Base-by-base conservation (phyloP, 2,113 vertebrate genomes). In the Erythrocercus mccallii region DNA sequence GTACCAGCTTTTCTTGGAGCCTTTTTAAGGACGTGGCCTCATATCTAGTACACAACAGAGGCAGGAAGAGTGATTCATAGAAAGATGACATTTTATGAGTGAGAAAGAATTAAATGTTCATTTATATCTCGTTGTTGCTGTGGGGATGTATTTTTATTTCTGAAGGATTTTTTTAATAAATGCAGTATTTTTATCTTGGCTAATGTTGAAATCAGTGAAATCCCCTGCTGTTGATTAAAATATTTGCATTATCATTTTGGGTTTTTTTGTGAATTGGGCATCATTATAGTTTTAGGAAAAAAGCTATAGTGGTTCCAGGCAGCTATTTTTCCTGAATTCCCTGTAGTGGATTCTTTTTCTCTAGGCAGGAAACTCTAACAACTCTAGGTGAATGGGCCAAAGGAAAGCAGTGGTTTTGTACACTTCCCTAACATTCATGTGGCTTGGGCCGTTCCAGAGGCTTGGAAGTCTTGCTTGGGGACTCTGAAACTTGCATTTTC, bases 351-450 rank as follows among this genome's bases (percentile, higher is more conserved):
- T 96, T 88, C 88, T 93, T 95, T 96, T 96, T 95, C 93, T 95
- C 76, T 74, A 88, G 57, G 72, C 92, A 97, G 94, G 95, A 97
- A 96, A 93, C 85, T 93, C 50, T 92, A 94, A 93, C 90, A 95
- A 92, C 90, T 94, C 85, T 88, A 86, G 56, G 60, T 97, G 92
- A 94, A 90, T 64, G 79, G 92, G 92, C 94, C 95, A 96, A 96
- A 96, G 90, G 90, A 95, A 93, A 96, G 76, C 40, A 83, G 88
- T 94, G 96, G 92, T 95, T 97, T 95, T 92, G 62, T 96, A 93
- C 76, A 95, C 85, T 97, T 97, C 93, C 94, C 74, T 90, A 88
- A 96, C 92, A 95, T 95, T 97, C 90, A 96, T 92, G 85, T 96
- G 95, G 95, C 94, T 96, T 94, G 87, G 81, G 89, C 58, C 0